Conservation (phyloP, 2,797 vertebrate species). For the Pseudochaenichthys georgianus region DNA sequence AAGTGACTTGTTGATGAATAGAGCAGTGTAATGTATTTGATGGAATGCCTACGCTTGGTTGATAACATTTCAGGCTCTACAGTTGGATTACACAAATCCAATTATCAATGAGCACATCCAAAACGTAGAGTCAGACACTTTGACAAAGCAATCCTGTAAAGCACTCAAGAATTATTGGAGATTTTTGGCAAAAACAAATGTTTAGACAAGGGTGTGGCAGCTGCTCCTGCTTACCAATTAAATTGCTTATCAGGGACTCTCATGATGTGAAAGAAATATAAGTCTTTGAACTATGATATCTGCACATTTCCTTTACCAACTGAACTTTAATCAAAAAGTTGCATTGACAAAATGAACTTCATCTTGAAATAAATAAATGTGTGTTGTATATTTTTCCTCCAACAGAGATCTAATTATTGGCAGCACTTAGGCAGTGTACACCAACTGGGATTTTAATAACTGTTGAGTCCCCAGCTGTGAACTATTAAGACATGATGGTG, state of each 20-base stretch:
- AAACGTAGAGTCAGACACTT: conserved; percentile 21
- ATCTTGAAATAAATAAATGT: conserved; percentile 30
- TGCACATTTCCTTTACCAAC: conserved; percentile 20
- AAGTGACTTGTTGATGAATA: too few relatives aligned
- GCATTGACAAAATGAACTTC: conserved; percentile 29
- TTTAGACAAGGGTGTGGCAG: conserved; percentile 17
- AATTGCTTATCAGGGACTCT: conserved; percentile 42
- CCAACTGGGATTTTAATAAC: conserved; percentile 76
- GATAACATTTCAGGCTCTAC: conserved; percentile 27
- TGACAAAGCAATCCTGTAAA: conserved; percentile 27
- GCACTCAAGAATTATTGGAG: conserved; percentile 37
- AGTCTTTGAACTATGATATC: conserved; percentile 20
- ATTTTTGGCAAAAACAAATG: conserved; percentile 43
- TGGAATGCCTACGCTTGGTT: conserved; percentile 2
- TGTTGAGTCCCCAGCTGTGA: conserved; percentile 81
- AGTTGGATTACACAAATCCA: conserved; percentile 27
- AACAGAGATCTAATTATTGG: conserved; percentile 69
- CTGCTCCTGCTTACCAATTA: conserved; percentile 33
- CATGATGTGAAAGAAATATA: conserved; percentile 41
- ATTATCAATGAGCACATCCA: conserved; percentile 25
- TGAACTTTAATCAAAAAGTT: conserved; percentile 34
- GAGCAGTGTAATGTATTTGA: conserved; percentile 5
- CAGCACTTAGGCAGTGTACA: conserved; percentile 56
- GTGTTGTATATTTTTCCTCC: conserved; percentile 22
- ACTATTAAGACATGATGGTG: conserved; percentile 76